These are phyloP conservation scores for Elachura formosa DNA, from an alignment of 2,113 vertebrate species.

Conservation along the genomic window DNA sequence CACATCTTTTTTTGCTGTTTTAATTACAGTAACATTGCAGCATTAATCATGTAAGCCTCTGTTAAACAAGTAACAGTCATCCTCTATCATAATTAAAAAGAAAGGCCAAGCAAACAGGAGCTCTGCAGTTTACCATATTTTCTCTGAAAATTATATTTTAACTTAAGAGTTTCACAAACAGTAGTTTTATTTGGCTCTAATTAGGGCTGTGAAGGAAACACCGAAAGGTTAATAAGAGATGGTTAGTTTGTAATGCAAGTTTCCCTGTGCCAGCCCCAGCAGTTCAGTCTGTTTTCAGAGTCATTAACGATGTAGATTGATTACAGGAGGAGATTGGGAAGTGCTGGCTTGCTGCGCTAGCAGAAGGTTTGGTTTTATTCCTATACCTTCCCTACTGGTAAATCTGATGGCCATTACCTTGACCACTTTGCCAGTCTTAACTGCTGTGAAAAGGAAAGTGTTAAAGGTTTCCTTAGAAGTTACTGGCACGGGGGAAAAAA, in stretches of 20 bases:
- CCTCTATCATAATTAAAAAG: slow-evolving; percentile 62
- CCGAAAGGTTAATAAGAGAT: slow-evolving; percentile 71
- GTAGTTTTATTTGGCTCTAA: slow-evolving; percentile 65
- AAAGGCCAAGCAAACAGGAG: slow-evolving; percentile 50
- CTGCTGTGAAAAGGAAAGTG: background rate
- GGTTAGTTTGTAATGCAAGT: slow-evolving; percentile 66
- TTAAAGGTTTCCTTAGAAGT: slow-evolving; percentile 17
- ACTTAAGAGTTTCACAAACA: slow-evolving; percentile 42
- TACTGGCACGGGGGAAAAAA: background rate
- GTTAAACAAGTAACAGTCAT: slow-evolving; percentile 54
- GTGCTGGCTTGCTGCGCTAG: slow-evolving; percentile 56
- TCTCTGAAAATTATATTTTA: slow-evolving; percentile 63
- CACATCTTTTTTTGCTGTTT: slow-evolving; percentile 54
- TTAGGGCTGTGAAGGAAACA: slow-evolving; percentile 61
- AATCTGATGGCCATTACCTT: slow-evolving; percentile 50
- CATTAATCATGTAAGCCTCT: slow-evolving; percentile 61
- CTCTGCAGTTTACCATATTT: slow-evolving; percentile 45
- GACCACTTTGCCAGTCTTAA: slow-evolving; percentile 8
- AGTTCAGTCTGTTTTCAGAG: slow-evolving; percentile 67
- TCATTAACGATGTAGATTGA: slow-evolving; percentile 71
- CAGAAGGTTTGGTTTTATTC: slow-evolving; percentile 64
- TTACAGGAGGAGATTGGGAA: slow-evolving; percentile 66
- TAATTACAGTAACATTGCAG: slow-evolving; percentile 58
- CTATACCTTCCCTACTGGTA: slow-evolving; percentile 50
- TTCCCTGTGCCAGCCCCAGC: slow-evolving; percentile 61